Percentiles rank a stretch among this genome's conserved stretches.
Evolutionary conservation across 2,888 invertebrate genomes (phyloP).

Genomic region (Calameuta pallipes): DNA sequence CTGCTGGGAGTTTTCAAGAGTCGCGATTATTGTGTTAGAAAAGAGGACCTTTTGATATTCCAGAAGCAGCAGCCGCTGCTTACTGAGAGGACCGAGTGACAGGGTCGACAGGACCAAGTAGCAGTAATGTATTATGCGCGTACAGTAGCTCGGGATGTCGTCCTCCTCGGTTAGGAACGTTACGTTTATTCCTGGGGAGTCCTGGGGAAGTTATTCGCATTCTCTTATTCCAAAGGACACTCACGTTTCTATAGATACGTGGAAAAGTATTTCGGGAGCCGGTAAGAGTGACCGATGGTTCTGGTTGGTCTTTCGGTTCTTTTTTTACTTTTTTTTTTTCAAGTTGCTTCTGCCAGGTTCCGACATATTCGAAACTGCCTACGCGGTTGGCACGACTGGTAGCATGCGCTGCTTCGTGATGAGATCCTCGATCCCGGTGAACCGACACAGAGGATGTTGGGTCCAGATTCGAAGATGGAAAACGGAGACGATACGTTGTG

Average conservation of each 20-base stretch:
- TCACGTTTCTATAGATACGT: constrained; percentile 10
- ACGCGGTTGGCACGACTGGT: neutral
- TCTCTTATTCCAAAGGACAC: constrained; percentile 4
- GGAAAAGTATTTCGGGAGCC: constrained; percentile 13
- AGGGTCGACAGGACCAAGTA: neutral
- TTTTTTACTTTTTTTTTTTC: neutral
- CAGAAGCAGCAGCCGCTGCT: neutral
- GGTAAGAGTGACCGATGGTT: neutral
- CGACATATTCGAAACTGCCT: neutral
- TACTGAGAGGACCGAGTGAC: neutral
- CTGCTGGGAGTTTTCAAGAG: neutral
- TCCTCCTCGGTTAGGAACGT: constrained; percentile 13
- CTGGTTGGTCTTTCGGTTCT: neutral
- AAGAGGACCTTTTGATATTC: neutral
- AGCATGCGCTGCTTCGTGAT: neutral
- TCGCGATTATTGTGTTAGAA: neutral
- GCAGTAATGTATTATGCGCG: constrained; percentile 32
- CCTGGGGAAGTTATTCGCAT: neutral
- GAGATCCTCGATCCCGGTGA: neutral
- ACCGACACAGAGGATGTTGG: neutral
- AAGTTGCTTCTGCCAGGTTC: neutral
- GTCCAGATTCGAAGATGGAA: neutral
- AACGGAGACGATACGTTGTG: neutral
- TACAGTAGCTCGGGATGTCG: constrained; percentile 22
- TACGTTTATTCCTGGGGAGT: constrained; percentile 30